Evolutionary conservation across 2,888 invertebrate species (phyloP), one percentile per base, ranked within the genome.

Genomic region (Drosophila rellima): DNA sequence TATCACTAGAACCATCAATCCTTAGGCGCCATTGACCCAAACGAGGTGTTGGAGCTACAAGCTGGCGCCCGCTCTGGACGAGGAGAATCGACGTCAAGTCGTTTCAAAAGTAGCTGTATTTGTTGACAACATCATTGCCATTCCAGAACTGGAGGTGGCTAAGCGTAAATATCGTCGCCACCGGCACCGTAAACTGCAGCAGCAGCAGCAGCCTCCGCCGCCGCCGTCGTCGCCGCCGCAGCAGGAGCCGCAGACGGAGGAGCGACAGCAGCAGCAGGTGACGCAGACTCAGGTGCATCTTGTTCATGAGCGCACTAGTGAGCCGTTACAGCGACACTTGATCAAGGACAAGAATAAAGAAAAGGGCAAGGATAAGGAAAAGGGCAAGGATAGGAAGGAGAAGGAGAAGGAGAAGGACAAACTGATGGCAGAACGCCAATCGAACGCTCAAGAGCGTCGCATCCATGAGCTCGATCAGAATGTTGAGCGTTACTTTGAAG

Each of bases 391-490:
- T 5, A 44, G n/a, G n/a, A n/a, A n/a, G n/a, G n/a, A n/a, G n/a
- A n/a, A n/a, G n/a, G n/a, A n/a, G n/a, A n/a, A n/a, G 15, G 61
- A 50, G 1, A 57, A 50, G 17, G 45, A 52, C 1, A 51, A 44
- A 10, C 37, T 15, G 39, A 78, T 82, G 86, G 52, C 83, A 29
- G 67, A 71, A 20, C 15, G 64, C 6, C 45, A 37, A 1, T 4
- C 17, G 15, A 65, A 33, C 6, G 69, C 70, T 0, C 72, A 79
- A 47, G 89, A 83, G 44, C 67, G 59, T 4, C 88, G 88, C 54
- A 80, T 89, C 5, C 67, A 84, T 18, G 85, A 85, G 59, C 66
- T 86, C 17, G 85, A 86, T 57, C 59, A 75, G 3, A 80, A 80
- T 51, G 85, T 86, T 8, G 78, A 84, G 52, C 70, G 73, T n/a